Conservation (phyloP, 2,797 vertebrate genomes). For the Gorsachius magnificus region DNA sequence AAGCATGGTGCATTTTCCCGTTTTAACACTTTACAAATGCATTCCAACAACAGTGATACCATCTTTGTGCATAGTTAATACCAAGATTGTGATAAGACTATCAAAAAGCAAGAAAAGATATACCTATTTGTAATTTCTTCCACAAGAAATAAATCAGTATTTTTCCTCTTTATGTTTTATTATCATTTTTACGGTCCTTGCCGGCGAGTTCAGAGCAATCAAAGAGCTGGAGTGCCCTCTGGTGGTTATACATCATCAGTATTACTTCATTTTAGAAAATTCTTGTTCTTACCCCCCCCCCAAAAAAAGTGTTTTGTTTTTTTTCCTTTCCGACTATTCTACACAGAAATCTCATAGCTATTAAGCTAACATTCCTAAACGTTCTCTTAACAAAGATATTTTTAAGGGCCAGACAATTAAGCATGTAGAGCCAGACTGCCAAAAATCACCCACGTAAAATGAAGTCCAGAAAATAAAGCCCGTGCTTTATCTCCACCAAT, state of each 20-base stretch:
- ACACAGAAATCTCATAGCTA: background rate
- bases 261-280: background rate
- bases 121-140: background rate
- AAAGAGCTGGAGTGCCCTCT: slow-evolving; percentile 74
- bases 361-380: background rate
- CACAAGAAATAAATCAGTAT: background rate
- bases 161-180: background rate
- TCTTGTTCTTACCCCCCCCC: background rate
- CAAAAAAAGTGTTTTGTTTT: no score
- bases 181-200: background rate
- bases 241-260: background rate
- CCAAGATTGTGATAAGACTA: background rate
- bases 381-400: background rate
- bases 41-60: background rate
- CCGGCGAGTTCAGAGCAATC: background rate
- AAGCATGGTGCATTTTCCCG: background rate
- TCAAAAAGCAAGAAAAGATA: background rate
- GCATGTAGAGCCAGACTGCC: background rate
- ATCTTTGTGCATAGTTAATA: background rate
- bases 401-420: background rate
- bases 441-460: background rate
- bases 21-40: background rate
- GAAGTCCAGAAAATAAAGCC: background rate
- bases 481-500: background rate
- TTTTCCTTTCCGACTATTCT: background rate